phyloP scores from a whole-genome alignment of 92 coral and sea anemone species.

The Bergia puertoricense region DNA sequence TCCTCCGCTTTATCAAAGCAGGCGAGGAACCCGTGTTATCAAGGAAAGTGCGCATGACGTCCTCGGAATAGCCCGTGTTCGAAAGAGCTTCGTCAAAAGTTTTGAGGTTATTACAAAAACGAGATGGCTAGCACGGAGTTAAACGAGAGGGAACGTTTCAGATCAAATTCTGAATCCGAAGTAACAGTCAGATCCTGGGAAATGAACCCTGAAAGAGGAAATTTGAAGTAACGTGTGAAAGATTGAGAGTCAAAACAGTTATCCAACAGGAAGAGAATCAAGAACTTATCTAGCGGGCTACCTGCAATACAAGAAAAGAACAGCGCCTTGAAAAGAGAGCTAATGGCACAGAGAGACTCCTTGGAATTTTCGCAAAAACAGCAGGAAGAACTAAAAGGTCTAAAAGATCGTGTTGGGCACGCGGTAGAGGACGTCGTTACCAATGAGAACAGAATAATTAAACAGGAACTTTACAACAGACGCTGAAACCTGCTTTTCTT shows the following conservation, averaged over 20 bases:
- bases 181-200: background rate
- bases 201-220: background rate
- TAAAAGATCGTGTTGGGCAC: background rate
- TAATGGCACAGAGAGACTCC: background rate
- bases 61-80: background rate
- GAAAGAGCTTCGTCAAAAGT: background rate
- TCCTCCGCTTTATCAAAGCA: too few relatives aligned
- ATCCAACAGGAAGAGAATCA: background rate
- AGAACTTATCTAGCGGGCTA: background rate
- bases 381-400: background rate
- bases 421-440: background rate
- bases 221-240: background rate
- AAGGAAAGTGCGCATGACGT: background rate
- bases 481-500: too few relatives aligned
- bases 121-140: background rate
- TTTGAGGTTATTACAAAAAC: background rate
- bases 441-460: background rate
- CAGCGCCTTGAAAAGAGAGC: background rate
- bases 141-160: background rate
- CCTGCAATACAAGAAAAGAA: background rate
- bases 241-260: background rate
- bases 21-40: too few relatives aligned
- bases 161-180: background rate
- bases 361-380: background rate
- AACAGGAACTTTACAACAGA: too few relatives aligned